Base-by-base conservation (phyloP, 2,113 vertebrate species). In the Plecturocebus donacophilus region DNA sequence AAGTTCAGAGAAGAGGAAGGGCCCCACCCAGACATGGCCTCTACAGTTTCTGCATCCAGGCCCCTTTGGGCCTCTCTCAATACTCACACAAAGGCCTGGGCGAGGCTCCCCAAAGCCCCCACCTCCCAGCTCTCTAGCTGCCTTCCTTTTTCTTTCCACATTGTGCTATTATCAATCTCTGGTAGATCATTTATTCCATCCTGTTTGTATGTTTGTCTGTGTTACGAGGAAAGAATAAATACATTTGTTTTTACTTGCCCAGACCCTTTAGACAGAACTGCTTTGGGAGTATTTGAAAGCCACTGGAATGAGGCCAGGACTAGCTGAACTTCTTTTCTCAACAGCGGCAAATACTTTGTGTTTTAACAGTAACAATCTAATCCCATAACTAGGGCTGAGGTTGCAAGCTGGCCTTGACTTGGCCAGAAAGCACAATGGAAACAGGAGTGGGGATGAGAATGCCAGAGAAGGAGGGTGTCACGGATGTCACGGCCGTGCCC, bases 321-420 rank as follows among this genome's bases (percentile, higher is more conserved):
- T 40, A 1, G 5, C 61, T 64, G 49, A 61, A 47, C 45, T 45
- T 86, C 35, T 61, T 23, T 90, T 58, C 79, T 91, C 0, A 0
- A 58, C 32, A 47, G 8, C 2, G 42, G 49, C 45, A 47, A 73
- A 25, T 52, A n/a, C 35, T 11, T 90, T 71, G 79, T 30, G 42
- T 79, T 84, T 25, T n/a, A 52, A 92, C 90, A 96, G 12, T 11
- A 30, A 61, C 17, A 4, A 35, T 61, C 61, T 80, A 27, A 64
- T 35, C 20, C 30, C 11, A 2, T 23, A 77, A 38, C 1, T 11
- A 5, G 52, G 38, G 25, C 40, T 56, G 45, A 42, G 17, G 61
- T 38, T 35, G 82, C 70, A 52, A 77, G 87, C 81, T 95, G 92
- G 40, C 16, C n/a, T 91, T 84, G 84, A 35, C n/a, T 95, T 84